Conservation (phyloP, 2,888 invertebrate genomes). For the Protophormia terraenovae region DNA sequence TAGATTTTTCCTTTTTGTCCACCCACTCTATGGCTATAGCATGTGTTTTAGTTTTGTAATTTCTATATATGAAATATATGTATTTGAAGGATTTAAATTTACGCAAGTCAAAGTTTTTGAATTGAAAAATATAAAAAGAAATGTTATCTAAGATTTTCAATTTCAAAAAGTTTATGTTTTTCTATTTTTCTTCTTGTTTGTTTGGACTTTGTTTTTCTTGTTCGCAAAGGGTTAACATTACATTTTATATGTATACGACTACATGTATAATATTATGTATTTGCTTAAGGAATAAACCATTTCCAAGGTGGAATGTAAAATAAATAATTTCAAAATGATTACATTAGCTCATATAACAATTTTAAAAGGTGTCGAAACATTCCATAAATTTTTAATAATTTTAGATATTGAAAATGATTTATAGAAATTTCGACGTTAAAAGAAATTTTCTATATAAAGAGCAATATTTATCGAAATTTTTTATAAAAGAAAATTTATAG, state of each 20-base stretch:
- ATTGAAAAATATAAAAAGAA: constrained; percentile 36
- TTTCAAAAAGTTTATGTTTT: constrained; percentile 55
- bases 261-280: not conserved
- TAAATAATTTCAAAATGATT: no score
- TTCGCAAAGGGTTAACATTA: constrained; percentile 45
- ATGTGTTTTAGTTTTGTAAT: constrained; percentile 14
- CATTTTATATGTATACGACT: constrained; percentile 28
- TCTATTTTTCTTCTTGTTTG: not conserved
- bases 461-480: no score
- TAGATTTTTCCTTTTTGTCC: not conserved
- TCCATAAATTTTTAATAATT: no score
- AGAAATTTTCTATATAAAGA: no score
- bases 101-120: constrained; percentile 58
- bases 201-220: constrained; percentile 35
- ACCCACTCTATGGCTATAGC: not conserved
- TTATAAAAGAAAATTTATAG: no score
- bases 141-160: constrained; percentile 65
- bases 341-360: no score
- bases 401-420: no score
- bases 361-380: no score
- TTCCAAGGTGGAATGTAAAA: not conserved
- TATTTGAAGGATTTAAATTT: constrained; percentile 44
- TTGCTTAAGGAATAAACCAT: constrained; percentile 22
- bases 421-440: no score
- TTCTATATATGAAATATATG: constrained; percentile 11